These are phyloP conservation scores for Drosophila demipolita DNA, from an alignment of 2,888 invertebrate genomes.

Conservation along the genomic window DNA sequence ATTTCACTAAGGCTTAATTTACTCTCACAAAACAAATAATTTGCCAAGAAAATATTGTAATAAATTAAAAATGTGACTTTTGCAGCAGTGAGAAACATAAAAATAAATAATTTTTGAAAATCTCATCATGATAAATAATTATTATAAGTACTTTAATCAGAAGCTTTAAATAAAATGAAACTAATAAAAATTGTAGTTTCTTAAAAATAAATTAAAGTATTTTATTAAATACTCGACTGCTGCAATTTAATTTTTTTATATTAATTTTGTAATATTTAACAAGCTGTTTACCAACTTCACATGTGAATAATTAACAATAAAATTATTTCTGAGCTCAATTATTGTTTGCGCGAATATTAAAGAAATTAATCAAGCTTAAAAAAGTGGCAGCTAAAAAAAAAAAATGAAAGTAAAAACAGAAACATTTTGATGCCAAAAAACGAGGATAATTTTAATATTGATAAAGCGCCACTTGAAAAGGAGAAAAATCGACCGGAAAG, in stretches of 20 bases:
- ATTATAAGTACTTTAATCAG: not conserved
- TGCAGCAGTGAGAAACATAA: not conserved
- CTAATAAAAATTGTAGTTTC: not conserved
- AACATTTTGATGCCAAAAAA: not conserved
- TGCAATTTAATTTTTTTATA: not conserved
- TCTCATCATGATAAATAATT: not conserved
- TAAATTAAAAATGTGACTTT: not conserved
- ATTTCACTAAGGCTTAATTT: not conserved
- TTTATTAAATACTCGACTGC: not conserved
- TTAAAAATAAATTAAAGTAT: not conserved
- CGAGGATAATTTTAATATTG: conserved; percentile 52
- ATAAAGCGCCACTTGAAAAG: conserved; percentile 36
- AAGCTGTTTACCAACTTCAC: not conserved
- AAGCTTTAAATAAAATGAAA: not conserved
- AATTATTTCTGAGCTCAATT: conserved; percentile 11
- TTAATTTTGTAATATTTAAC: not conserved
- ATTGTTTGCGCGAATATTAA: conserved; percentile 6
- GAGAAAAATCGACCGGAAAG: conserved; percentile 56
- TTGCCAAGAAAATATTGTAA: not conserved
- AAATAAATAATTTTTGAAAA: not conserved
- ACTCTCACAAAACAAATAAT: not conserved
- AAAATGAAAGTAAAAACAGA: conserved; percentile 10
- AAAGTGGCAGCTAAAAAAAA: not conserved
- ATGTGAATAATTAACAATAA: conserved; percentile 15
- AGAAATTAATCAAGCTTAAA: conserved; percentile 33